Percentiles rank a stretch among this genome's conserved stretches.
Conservation (phyloP, 2,888 invertebrate species). For the Panzeria rudis region DNA sequence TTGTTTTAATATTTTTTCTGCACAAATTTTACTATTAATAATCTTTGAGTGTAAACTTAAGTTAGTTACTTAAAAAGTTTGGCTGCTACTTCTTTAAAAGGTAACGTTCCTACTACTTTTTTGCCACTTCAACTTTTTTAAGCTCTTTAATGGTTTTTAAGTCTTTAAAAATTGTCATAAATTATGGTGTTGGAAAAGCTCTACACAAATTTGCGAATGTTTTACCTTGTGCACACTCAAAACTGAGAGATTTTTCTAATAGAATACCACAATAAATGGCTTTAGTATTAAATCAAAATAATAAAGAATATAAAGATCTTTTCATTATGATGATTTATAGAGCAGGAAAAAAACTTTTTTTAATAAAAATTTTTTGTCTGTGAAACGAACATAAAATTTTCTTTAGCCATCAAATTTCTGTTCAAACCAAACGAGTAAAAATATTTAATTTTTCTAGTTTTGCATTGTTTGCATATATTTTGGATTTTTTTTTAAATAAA, state of each 20-base stretch:
- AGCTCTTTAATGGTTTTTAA: constrained; percentile 62
- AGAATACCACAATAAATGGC: constrained; percentile 29
- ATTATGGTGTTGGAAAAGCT: constrained; percentile 51
- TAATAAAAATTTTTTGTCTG: neutral
- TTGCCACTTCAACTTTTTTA: constrained; percentile 24
- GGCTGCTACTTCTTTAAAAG: constrained; percentile 3
- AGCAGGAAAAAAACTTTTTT: neutral
- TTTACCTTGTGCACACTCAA: neutral
- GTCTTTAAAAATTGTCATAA: constrained; percentile 61
- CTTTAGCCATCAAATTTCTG: constrained; percentile 24
- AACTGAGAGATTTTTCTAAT: constrained; percentile 18
- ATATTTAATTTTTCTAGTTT: neutral
- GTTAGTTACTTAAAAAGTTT: neutral
- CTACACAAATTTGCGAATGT: constrained; percentile 3
- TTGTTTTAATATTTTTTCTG: neutral
- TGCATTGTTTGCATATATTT: constrained; percentile 23
- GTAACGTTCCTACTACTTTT: neutral
- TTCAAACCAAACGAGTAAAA: constrained; percentile 1
- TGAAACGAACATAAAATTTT: neutral
- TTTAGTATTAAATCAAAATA: constrained; percentile 15
- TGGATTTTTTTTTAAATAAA: constrained; percentile 1
- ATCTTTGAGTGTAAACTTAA: constrained; percentile 16
- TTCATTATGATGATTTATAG: constrained; percentile 65
- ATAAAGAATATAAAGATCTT: constrained; percentile 27
- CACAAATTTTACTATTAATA: neutral